Evolutionary conservation across 2,888 invertebrate genomes (phyloP), one percentile per base, ranked within the genome.

Genomic region (Cyrtodaria siliqua): DNA sequence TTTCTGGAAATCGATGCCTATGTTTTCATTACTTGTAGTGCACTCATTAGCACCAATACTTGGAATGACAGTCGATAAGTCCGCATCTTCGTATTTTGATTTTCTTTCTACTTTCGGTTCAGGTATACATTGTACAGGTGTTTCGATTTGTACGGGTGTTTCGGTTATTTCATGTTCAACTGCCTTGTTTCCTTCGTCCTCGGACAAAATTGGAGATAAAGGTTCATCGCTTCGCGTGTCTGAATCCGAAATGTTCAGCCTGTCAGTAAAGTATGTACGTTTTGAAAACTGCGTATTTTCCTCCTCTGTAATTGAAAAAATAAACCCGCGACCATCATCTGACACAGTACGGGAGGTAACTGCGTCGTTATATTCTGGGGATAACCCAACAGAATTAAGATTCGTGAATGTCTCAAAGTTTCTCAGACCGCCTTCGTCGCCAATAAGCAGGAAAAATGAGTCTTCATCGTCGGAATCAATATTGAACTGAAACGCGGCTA

Each of bases 291-390:
- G 72, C 1, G 83, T 85, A 2, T 67, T 70, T 12, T 82, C 63
- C 24, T 85, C 81, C 66, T 85, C 86, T 0, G 84, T 84, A 18
- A 69, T 62, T 9, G 86, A 80, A 69, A 83, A 86, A 12, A 69
- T 80, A 61, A 85, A 79, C 16, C 82, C 76, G 3, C 69, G 64
- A 1, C 76, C 81, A 18, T 77, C 79, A 24, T 84, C 84, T 52
- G 72, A 62, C 9, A 71, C 49, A 9, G 81, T 60, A 75, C 61
- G 64, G 52, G 82, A 77, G 63, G 78, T 71, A 60, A 80, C 52
- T 8, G 84, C 79, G 52, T 85, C 83, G 20, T 62, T 69, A 55
- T 70, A 75, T 40, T 75, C 82, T 2, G 69, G 81, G 9, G 81
- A 80, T n/a, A 79, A 59, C 8, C 84, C 83, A 29, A 85, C 53